Evolutionary conservation across 2,113 vertebrate species (phyloP), one percentile per base, ranked within the genome.

Genomic region (Megalops atlanticus): DNA sequence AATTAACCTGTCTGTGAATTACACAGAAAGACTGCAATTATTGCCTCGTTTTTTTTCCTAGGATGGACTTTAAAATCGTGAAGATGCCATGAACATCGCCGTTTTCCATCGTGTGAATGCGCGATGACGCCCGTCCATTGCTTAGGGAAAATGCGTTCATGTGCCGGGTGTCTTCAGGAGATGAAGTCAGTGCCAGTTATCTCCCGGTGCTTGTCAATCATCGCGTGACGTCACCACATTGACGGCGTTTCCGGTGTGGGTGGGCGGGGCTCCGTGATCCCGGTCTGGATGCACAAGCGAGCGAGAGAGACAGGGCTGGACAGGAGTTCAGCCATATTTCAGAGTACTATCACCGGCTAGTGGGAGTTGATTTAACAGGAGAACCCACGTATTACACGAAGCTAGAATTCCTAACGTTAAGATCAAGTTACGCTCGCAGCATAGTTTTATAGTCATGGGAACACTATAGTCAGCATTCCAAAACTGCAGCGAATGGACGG

Each of bases 201-300:
- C 81, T 90, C 88, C 85, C 81, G 31, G 78, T 81, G 83, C 83
- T 80, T 90, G 92, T 89, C 91, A 91, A 88, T 92, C 90, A 89
- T n/a, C 0, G 0, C n/a, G 70, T 92, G 88, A 91, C 91, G 93
- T 93, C 92, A 92, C 79, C 2, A 16, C 41, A 80, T 86, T 83
- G 74, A 58, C 84, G 82, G 87, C 87, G 80, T 89, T 93, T 94
- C 93, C 92, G 90, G 90, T 90, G 83, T 82, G 78, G 83, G 90
- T 88, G 81, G 93, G 93, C 85, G 89, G 91, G 81, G 88, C 81
- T 89, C 80, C 15, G 77, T 78, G 70, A 83, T 88, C 86, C 86
- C 31, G 83, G 86, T 86, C 87, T 86, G 85, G 83, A 85, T 80
- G 84, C 84, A 84, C 86, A 83, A n/a, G 83, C 70, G 58, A 77